Base-by-base conservation (phyloP, 1,140 invertebrate species). In the Harlomillsia oculata region DNA sequence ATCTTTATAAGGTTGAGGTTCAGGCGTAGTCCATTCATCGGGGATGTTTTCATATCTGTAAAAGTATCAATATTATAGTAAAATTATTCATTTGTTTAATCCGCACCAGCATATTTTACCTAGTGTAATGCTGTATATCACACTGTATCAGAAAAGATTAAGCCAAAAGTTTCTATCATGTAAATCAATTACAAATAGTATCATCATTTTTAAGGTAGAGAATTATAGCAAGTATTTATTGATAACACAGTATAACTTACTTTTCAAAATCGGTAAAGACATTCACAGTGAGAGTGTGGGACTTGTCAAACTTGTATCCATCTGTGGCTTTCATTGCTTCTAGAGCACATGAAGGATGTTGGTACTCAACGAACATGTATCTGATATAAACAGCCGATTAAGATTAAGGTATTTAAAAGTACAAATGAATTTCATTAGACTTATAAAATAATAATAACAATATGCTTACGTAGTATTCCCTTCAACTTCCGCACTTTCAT, bases 211-310 rank as follows among this genome's bases (percentile, higher is more conserved):
- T 56, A 4, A 16, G 16, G 6, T 23, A 14, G 5, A 18, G 3
- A 39, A 18, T 43, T 9, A 34, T 9, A 41, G 18, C 2, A 41
- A 28, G 34, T 53, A 36, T 21, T 39, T 49, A 30, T 3, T 20
- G n/a, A 3, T 45, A 5, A 25, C 20, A 25, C 21, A 16, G 11
- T 37, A 43, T 23, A 36, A 53, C 60, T 77, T 74, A 87, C 79
- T 92, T 95, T 58, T 92, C 86, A 74, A 97, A 96, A 71, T 99
- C 94, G 3, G 89, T 91, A 68, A 99, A 95, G 8, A 95, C 75
- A 74, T 97, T 97, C 1, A 97, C 89, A 68, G 85, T 78, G 72
- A 99, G 95, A 11, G 89, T 95, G 67, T 98, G 94, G 45, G 84
- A 80, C 69, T 97, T 98, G 73, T 99, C 96, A 64, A 99, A 78